Base-by-base conservation (phyloP, 2,888 invertebrate species). In the Papilio elwesi region DNA sequence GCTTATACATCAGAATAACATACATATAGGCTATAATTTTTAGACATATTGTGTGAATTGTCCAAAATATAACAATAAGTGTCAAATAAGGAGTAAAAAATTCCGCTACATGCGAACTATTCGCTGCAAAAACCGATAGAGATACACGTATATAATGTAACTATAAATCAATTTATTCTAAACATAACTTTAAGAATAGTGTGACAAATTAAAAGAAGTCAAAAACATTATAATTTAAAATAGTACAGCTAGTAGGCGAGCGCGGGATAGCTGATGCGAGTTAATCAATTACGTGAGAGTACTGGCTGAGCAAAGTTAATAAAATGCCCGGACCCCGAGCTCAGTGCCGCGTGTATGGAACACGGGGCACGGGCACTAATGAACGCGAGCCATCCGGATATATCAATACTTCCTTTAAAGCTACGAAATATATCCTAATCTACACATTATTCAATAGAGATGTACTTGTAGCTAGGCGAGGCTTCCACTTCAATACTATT, bases 231-330 rank as follows among this genome's bases (percentile, higher is more conserved):
- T 57, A 3, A n/a, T 57, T 38, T 38, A 59, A 59, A 59, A 57
- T 57, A 57, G 8, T 15, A 38, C 38, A 59, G 43, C n/a, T 59
- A 59, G 43, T 59, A 43, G 7, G 43, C 0, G 38, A 59, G 59
- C 38, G n/a, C 38, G 59, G 59, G 1, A n/a, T n/a, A 43, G n/a
- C 59, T 10, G 38, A 43, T 15, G 59, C 43, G 38, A 8, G 59
- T n/a, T 59, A 59, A 59, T 59, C 59, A 59, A 59, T 59, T 51
- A 51, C 64, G 48, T 16, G 48, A 48, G 64, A 48, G 64, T 36
- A 59, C 59, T 59, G 43, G 43, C 10, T n/a, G 38, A 43, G 59
- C 59, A 59, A 59, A 59, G 43, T 59, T 59, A 59, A 59, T 59
- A 43, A 38, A 43, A 59, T 15, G n/a, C 9, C 57, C 36, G n/a